A percentile compares a stretch with the other conserved stretches of the same genome.
Conservation (phyloP, 2,113 vertebrate species). For the Dipodomys merriami region DNA sequence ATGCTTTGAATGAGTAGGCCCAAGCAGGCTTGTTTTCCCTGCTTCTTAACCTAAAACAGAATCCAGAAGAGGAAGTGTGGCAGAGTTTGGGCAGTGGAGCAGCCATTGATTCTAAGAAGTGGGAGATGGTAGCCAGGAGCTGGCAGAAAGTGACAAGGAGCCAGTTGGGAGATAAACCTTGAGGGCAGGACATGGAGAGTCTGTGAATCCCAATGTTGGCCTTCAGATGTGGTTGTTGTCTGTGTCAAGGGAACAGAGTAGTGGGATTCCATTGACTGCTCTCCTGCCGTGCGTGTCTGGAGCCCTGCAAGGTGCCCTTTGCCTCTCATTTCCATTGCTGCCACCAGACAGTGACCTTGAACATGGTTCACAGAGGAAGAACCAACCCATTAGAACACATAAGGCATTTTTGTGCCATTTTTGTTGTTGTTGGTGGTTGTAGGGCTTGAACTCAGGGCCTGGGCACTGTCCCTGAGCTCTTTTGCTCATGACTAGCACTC, state of each 20-base stretch:
- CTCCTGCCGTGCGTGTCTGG: neutral
- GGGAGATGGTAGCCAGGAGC: neutral
- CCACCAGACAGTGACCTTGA: neutral
- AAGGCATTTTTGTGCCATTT: neutral
- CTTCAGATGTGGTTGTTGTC: neutral
- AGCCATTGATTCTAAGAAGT: neutral
- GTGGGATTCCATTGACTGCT: neutral
- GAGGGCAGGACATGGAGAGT: too few relatives aligned
- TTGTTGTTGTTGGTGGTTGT: too few relatives aligned
- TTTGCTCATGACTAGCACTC: too few relatives aligned
- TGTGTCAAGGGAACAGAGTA: neutral
- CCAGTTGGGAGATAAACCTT: neutral
- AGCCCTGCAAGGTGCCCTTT: neutral
- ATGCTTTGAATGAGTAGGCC: neutral
- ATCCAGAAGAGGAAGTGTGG: neutral
- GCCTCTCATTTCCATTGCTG: neutral
- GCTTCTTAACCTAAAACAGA: neutral
- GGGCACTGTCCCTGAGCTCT: too few relatives aligned
- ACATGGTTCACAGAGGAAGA: neutral
- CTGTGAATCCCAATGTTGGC: too few relatives aligned
- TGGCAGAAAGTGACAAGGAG: neutral
- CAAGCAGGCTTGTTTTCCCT: neutral
- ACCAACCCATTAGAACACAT: neutral
- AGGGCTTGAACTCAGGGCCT: too few relatives aligned
- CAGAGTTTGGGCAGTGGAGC: neutral